A percentile compares a stretch with the other conserved stretches of the same genome.
Evolutionary conservation across 1,140 invertebrate genomes (phyloP).

Genomic region (Chymomyza costata): DNA sequence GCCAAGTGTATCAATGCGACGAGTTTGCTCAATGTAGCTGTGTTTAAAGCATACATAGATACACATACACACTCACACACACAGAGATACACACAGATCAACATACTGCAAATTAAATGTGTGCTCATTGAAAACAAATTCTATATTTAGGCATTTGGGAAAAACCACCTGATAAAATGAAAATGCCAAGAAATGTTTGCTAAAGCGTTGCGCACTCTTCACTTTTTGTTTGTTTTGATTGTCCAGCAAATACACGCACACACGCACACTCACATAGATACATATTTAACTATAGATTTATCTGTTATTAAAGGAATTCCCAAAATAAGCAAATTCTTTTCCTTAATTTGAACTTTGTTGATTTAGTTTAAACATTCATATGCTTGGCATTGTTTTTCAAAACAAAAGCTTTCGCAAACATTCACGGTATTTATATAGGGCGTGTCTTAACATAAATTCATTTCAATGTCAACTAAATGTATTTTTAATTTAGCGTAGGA

Average conservation of each 20-base stretch:
- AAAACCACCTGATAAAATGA: conserved; percentile 65
- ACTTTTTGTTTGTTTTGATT: conserved; percentile 38
- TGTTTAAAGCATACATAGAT: no score
- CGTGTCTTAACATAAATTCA: no score
- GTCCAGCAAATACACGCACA: conserved; percentile 1
- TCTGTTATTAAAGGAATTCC: conserved; percentile 34
- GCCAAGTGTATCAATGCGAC: conserved; percentile 6
- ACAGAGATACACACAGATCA: no score
- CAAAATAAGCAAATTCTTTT: conserved; percentile 21
- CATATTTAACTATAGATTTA: no score
- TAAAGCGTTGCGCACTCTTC: conserved; percentile 4
- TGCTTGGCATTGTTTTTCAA: no score
- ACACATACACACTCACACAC: not conserved
- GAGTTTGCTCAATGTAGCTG: no score
- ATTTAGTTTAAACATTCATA: no score
- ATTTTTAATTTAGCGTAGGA: no score
- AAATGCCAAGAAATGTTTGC: conserved; percentile 31
- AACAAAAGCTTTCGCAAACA: no score
- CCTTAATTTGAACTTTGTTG: conserved; percentile 31
- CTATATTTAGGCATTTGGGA: conserved; percentile 67
- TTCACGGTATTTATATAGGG: no score
- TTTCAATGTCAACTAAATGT: no score
- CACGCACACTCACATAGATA: conserved; percentile 1
- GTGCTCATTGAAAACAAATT: conserved; percentile 54
- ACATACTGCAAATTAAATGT: not conserved